A percentile compares a stretch with the other conserved stretches of the same genome.
These are phyloP conservation scores for Oscheius sp. DNA, from an alignment of 2,888 invertebrate species.

Conservation along the genomic window DNA sequence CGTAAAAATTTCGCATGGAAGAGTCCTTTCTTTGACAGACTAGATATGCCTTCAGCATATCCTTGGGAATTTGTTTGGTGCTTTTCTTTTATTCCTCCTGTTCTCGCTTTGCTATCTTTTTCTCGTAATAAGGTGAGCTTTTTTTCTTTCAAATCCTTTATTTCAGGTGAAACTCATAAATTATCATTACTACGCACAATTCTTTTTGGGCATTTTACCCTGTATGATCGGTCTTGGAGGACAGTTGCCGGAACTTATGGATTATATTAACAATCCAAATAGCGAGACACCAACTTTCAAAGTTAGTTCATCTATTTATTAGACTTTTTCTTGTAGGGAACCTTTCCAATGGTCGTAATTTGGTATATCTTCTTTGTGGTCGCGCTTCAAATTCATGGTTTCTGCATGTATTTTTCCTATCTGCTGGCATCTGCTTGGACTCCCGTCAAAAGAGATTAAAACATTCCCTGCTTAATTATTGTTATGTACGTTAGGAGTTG, in stretches of 20 bases:
- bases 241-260: slow-evolving; percentile 64
- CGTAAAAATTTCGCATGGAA: slow-evolving; percentile 48
- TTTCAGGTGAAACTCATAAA: slow-evolving; percentile 57
- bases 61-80: slow-evolving; percentile 67
- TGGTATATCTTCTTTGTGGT: slow-evolving; percentile 70
- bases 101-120: slow-evolving; percentile 60
- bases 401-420: slow-evolving; percentile 66
- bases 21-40: slow-evolving; percentile 48
- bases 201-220: slow-evolving; percentile 61
- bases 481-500: slow-evolving; percentile 15
- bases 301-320: slow-evolving; percentile 32
- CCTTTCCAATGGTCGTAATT: slow-evolving; percentile 68
- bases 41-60: slow-evolving; percentile 67
- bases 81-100: slow-evolving; percentile 59
- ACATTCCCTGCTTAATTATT: not conserved
- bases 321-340: slow-evolving; percentile 36
- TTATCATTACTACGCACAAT: slow-evolving; percentile 64
- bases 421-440: slow-evolving; percentile 61
- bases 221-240: slow-evolving; percentile 61
- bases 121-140: slow-evolving; percentile 57
- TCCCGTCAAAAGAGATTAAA: slow-evolving; percentile 41
- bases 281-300: slow-evolving; percentile 67
- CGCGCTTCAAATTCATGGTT: slow-evolving; percentile 67
- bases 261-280: slow-evolving; percentile 60
- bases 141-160: not conserved